Conservation (phyloP, 2,888 invertebrate species). For the Drosophila leonis region DNA sequence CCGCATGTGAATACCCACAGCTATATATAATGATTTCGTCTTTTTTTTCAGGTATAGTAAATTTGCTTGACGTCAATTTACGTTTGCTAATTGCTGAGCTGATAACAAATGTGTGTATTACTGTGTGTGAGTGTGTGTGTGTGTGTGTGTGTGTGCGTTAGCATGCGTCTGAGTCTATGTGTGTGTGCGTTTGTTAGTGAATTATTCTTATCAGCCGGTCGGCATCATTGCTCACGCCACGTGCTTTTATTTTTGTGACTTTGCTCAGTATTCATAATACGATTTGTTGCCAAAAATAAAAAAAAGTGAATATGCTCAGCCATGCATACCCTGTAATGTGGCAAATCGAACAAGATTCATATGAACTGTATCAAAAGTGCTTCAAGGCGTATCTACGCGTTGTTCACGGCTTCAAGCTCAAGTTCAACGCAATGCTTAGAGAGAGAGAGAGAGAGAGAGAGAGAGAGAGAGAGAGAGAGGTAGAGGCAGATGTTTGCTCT, state of each 20-base stretch:
- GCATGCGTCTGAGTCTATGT: background rate
- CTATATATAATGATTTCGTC: constrained; percentile 34
- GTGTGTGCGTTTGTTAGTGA: constrained; percentile 17
- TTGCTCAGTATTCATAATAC: constrained; percentile 1
- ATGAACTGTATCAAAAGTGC: background rate
- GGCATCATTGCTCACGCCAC: constrained; percentile 43
- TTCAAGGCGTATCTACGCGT: background rate
- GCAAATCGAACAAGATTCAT: too few relatives aligned
- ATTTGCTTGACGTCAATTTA: constrained; percentile 53
- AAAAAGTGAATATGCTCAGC: background rate
- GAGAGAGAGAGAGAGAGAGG: background rate
- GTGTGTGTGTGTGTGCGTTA: constrained; percentile 7
- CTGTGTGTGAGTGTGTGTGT: constrained; percentile 1
- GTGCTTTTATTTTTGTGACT: constrained; percentile 37
- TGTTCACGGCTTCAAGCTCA: background rate
- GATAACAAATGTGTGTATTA: constrained; percentile 33
- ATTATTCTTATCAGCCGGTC: constrained; percentile 35
- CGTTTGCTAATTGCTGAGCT: constrained; percentile 44
- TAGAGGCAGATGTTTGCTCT: background rate
- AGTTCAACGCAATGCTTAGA: background rate
- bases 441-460: background rate
- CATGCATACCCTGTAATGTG: background rate
- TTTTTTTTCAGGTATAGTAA: constrained; percentile 30
- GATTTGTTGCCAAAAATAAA: background rate
- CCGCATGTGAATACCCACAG: constrained; percentile 25